Evolutionary conservation across 2,888 invertebrate genomes (phyloP), one percentile per base, ranked within the genome.

Genomic region (Aphidoletes aphidimyza): DNA sequence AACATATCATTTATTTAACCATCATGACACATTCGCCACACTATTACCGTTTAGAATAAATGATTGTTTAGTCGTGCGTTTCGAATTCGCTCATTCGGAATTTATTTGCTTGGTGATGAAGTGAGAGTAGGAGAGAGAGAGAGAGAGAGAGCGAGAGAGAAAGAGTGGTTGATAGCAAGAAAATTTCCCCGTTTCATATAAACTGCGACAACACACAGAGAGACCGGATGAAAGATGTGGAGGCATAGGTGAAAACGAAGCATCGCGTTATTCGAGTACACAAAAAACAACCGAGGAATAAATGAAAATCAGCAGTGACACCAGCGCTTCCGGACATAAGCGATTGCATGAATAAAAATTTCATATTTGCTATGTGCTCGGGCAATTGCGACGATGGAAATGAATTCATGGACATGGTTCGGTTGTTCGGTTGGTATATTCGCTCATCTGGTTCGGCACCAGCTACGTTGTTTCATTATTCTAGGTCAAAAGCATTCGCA

Each of bases 61-160:
- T 54, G 54, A 17, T 54, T 54, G 54, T 54, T 81, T 81, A 81
- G 36, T 37, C 69, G n/a, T 81, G 81, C 81, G n/a, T 81, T 37
- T 37, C n/a, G 37, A 81, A 11, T n/a, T 81, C 37, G 39, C 5
- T 37, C 81, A 81, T 81, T 69, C 69, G 69, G 69, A 69, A 69
- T 69, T 69, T 30, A 69, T 69, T 69, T 30, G 69, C 69, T 54
- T 54, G 6, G 22, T 17, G 54, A 54, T n/a, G n/a, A n/a, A n/a
- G n/a, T n/a, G n/a, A n/a, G n/a, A n/a, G n/a, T n/a, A n/a, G n/a
- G n/a, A n/a, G n/a, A n/a, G n/a, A n/a, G n/a, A n/a, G n/a, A n/a
- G n/a, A n/a, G n/a, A n/a, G n/a, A n/a, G n/a, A n/a, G n/a, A n/a
- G n/a, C n/a, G n/a, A n/a, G n/a, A n/a, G n/a, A n/a, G n/a, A n/a